Evolutionary conservation across 2,113 vertebrate species (phyloP), one percentile per base, ranked within the genome.

Genomic region (Tychaedon coryphoeus): DNA sequence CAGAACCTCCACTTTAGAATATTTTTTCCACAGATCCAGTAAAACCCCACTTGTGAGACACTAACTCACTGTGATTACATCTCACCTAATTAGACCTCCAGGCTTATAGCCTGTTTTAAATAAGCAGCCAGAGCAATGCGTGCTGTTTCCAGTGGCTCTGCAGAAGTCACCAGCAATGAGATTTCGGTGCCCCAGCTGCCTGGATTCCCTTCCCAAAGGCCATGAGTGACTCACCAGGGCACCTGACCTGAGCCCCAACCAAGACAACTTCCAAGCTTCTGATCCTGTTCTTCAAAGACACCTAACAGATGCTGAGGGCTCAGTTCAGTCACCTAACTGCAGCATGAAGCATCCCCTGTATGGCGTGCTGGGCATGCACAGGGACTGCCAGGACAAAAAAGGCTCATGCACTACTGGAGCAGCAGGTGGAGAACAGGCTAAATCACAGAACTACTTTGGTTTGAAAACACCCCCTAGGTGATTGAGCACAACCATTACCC

Each of bases 351-450:
- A 10, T 29, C 8, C 34, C 54, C 31, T 25, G 2, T 3, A 23
- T 2, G 28, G 28, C 45, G 77, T 1, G 17, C 25, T 57, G 60
- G 42, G n/a, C 31, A 36, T 11, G n/a, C 25, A 6, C 2, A 0
- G 38, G 26, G 25, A 25, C 45, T 53, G 73, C 16, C 0, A 2
- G 13, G 25, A 45, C 28, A 23, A 29, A 48, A 50, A 56, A 10
- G 19, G n/a, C 20, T 71, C 28, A 6, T 2, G 24, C 19, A 7
- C n/a, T 40, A 4, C 38, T 58, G 34, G 14, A 92, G 65, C n/a
- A 57, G 65, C 58, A 51, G 8, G 7, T 53, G 12, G 33, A 67
- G 15, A 51, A 72, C 0, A 31, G 40, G 19, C 29, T 36, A 33
- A 75, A 48, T 6, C 47, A 76, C 22, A 56, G 47, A 34, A 19